These are phyloP conservation scores for Bemisia tabaci DNA, from an alignment of 1,140 invertebrate species.

Conservation along the genomic window DNA sequence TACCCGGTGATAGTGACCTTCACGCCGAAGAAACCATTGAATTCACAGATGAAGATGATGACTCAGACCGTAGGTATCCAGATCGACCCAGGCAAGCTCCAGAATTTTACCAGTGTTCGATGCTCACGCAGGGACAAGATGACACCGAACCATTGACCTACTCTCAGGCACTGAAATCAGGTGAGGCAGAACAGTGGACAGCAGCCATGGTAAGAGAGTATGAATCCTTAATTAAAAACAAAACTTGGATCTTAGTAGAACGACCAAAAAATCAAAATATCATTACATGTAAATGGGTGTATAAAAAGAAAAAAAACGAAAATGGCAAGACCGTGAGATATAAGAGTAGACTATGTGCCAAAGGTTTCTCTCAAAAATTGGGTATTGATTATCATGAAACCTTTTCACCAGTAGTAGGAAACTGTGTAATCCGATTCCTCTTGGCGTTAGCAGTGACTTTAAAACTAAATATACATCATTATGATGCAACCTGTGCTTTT, in stretches of 20 bases:
- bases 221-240: slow-evolving; percentile 25
- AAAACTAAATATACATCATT: slow-evolving; percentile 26
- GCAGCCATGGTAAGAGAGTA: slow-evolving; percentile 29
- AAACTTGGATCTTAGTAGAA: slow-evolving; percentile 29
- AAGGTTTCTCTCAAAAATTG: slow-evolving; percentile 11
- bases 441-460: slow-evolving; percentile 27
- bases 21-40: too few species aligned
- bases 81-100: too few species aligned
- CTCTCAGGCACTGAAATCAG: too few species aligned
- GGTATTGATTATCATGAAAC: slow-evolving; percentile 30
- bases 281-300: slow-evolving; percentile 30
- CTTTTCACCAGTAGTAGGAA: slow-evolving; percentile 28
- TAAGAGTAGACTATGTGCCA: slow-evolving; percentile 14
- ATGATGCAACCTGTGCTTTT: too few species aligned
- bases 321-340: slow-evolving; percentile 22
- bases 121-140: too few species aligned
- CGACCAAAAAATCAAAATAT: slow-evolving; percentile 24
- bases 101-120: too few species aligned
- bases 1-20: too few species aligned
- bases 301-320: slow-evolving; percentile 24
- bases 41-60: too few species aligned
- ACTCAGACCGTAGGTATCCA: too few species aligned
- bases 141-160: too few species aligned
- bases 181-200: slow-evolving; percentile 25
- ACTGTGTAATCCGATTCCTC: slow-evolving; percentile 28